Evolutionary conservation across 2,888 invertebrate species (phyloP), one percentile per base, ranked within the genome.

Genomic region (Himalopsyche anomala): DNA sequence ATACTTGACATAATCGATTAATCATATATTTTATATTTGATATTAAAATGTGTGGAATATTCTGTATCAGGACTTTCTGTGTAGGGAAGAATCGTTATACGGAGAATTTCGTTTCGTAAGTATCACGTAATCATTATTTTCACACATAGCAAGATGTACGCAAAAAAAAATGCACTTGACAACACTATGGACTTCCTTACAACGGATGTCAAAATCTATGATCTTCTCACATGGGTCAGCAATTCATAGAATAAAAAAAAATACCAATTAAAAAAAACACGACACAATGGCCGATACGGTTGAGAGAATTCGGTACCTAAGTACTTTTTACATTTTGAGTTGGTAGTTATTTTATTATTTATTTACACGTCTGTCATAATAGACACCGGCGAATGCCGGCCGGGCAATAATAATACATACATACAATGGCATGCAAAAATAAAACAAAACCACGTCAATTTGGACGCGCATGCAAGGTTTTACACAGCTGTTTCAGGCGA

Each of bases 391-490:
- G n/a, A 19, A 62, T 19, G 62, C 28, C 11, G 62, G 62, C 56
- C 56, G 56, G 56, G 17, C n/a, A 5, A 19, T 3, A 19, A n/a
- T n/a, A 56, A 56, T 19, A 56, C 56, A 17, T 5, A 8, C 62
- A 19, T 5, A 62, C 62, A 62, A 62, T 62, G 62, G 19, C 62
- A 62, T 62, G 62, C 62, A 28, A 19, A 62, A 62, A 62, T 19
- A 28, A 62, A 62, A 62, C 62, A 62, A 62, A 62, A 62, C 28
- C 62, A 19, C 62, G n/a, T 62, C 62, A 9, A 62, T 19, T 62
- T 62, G 19, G 19, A 9, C 62, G 62, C 62, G 62, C 62, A 15
- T 51, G 51, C 51, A 62, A 62, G 62, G 62, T 62, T 62, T 19
- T 19, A 28, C 28, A 28, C 28, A 28, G 62, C 28, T 62, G 62